Percentiles rank a stretch among this genome's conserved stretches.
phyloP scores from a whole-genome alignment of 2,888 invertebrate species.

The Allacma fusca region DNA sequence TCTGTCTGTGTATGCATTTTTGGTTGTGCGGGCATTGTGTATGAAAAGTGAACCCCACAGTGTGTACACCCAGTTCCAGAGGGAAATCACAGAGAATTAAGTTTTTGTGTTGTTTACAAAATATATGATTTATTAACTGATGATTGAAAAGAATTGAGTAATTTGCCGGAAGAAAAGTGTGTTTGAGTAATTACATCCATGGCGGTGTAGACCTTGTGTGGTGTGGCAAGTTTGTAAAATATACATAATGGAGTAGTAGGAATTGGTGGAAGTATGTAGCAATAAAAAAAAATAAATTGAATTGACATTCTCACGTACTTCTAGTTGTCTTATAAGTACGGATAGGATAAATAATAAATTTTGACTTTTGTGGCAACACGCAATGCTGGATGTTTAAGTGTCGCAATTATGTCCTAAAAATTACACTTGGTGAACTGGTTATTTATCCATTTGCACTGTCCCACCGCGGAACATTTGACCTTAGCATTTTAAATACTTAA shows the following conservation, averaged over 20 bases:
- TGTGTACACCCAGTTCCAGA: no score
- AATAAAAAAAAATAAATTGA: not conserved
- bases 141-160: no score
- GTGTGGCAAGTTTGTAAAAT: no score
- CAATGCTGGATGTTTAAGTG: constrained; percentile 36
- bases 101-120: no score
- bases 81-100: no score
- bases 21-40: no score
- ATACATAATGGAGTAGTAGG: no score
- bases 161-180: no score
- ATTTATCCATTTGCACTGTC: constrained; percentile 37
- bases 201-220: not conserved
- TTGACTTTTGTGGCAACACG: constrained; percentile 24
- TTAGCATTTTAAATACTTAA: constrained; percentile 36
- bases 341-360: constrained; percentile 29
- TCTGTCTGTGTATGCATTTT: no score
- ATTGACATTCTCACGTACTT: not conserved
- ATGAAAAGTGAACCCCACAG: no score
- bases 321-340: not conserved
- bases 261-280: not conserved
- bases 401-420: constrained; percentile 36
- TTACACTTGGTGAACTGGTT: constrained; percentile 30
- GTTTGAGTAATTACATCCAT: no score
- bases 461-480: constrained; percentile 39
- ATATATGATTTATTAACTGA: no score